Conservation (phyloP, 2,113 vertebrate genomes). For the Sakesphorus luctuosus region DNA sequence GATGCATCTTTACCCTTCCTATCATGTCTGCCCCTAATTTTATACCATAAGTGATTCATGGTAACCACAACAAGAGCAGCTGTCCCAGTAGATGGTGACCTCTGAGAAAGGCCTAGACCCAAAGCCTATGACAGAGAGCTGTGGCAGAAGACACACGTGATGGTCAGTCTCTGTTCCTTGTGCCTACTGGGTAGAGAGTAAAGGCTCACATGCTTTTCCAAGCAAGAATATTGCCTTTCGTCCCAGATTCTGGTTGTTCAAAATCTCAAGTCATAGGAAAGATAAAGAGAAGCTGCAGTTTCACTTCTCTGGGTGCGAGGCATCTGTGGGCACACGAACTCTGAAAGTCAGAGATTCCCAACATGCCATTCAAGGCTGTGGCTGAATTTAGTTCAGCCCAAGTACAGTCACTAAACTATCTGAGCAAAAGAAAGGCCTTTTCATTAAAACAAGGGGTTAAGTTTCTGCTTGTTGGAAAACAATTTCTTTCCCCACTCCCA, state of each 20-base stretch:
- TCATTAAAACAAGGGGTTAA: neutral
- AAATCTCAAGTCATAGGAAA: neutral
- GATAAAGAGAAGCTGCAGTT: neutral
- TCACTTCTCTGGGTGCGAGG: neutral
- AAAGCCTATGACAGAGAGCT: neutral
- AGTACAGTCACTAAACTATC: neutral
- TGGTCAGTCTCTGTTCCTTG: neutral
- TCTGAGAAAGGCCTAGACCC: neutral
- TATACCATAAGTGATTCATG: neutral
- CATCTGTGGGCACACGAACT: neutral
- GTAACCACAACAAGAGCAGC: slow-evolving; percentile 23
- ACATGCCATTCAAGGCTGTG: neutral
- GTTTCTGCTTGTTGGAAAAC: neutral
- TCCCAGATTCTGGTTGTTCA: neutral
- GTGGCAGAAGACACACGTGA: neutral
- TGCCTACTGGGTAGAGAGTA: neutral
- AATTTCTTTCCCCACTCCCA: neutral
- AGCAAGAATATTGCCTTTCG: neutral
- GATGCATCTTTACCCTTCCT: neutral
- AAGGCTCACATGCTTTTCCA: neutral
- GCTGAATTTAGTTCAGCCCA: neutral
- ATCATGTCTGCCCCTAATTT: slow-evolving; percentile 11
- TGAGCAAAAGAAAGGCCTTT: neutral
- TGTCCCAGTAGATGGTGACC: neutral
- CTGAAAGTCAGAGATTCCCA: slow-evolving; percentile 6